Evolutionary conservation across 2,113 vertebrate genomes (phyloP), one percentile per base, ranked within the genome.

Genomic region (Paratilapia polleni): DNA sequence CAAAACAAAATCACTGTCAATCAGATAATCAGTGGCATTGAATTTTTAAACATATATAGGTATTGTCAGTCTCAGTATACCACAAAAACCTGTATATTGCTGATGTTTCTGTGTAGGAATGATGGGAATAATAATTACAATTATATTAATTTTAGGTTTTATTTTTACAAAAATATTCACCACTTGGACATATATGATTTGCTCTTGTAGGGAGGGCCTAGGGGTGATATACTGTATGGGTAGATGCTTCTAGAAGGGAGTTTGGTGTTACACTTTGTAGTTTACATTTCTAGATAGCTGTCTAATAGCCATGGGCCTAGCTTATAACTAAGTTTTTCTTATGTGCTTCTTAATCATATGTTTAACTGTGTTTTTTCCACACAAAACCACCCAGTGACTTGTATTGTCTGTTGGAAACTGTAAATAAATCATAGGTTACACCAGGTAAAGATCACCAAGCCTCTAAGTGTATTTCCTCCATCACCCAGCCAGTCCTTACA

Each of bases 381-480:
- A 73, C 43, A 52, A 70, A 47, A 52, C 28, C 66, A 73, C 17
- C 28, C 43, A 31, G 43, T 73, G 66, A 17, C 66, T 56, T 52
- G 43, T 52, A 26, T 52, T 31, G 66, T 70, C 43, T 52, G 24
- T 73, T 8, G 28, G 47, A 11, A 73, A 31, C 28, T 31, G 43
- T n/a, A 73, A 70, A 70, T 70, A 49, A 70, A 70, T 70, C 66
- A 43, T 31, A 70, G 1, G 24, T 17, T 49, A 52, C 24, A 70
- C 66, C 24, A 52, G 43, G 24, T 70, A 70, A 52, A 73, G 26
- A 73, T 20, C 28, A 54, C 26, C 47, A 52, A 52, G 47, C 47
- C 68, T 73, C 68, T 9, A 4, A 73, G 68, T 73, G 26, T 17
- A 73, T 73, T 73, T 73, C 68, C 26, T 73, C 17, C 68, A 73